These are phyloP conservation scores for Bombycilla garrulus DNA, from an alignment of 2,113 vertebrate genomes.

Conservation along the genomic window DNA sequence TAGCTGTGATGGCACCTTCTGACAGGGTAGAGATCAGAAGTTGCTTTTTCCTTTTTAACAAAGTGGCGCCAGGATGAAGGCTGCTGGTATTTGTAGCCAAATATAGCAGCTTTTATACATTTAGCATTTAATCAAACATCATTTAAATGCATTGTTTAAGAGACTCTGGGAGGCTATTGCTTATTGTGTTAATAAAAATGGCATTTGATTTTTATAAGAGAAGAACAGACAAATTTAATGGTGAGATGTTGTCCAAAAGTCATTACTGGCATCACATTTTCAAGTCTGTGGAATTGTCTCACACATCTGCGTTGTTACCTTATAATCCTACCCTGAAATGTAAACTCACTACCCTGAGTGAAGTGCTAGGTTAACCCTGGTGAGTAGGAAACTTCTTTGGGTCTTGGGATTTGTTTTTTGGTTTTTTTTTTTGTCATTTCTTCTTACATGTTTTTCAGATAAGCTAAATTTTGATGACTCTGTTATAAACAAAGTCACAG, in stretches of 20 bases:
- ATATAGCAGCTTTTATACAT: not conserved
- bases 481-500: conserved; percentile 80
- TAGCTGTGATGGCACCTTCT: not conserved
- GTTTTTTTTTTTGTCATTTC: not conserved
- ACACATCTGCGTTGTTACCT: not conserved
- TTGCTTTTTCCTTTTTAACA: not conserved
- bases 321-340: not conserved
- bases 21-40: not conserved
- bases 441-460: conserved; percentile 65
- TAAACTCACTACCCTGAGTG: no score
- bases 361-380: not conserved
- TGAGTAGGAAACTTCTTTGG: not conserved
- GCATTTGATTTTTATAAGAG: not conserved
- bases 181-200: not conserved
- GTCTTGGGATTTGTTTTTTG: fast-evolving
- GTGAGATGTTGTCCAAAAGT: not conserved
- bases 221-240: not conserved
- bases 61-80: not conserved
- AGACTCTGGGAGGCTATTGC: not conserved
- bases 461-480: conserved; percentile 79
- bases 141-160: not conserved
- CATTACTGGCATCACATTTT: not conserved
- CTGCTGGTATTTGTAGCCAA: not conserved
- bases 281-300: not conserved
- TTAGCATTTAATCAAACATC: not conserved